phyloP scores from a whole-genome alignment of 2,888 invertebrate species.

The Pediacus dermestoides region DNA sequence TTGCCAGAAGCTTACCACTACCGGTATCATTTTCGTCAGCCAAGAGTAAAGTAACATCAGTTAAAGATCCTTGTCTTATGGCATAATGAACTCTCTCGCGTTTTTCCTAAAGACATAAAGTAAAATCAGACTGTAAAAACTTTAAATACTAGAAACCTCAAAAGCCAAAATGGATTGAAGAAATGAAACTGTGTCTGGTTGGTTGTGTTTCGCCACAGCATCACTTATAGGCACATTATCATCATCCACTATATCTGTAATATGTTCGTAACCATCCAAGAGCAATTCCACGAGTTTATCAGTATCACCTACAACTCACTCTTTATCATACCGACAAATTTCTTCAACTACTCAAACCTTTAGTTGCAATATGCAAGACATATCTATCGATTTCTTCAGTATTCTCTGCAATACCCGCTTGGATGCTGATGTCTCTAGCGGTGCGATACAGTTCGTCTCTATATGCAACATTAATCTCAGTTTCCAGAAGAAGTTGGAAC shows the following conservation, averaged over 20 bases:
- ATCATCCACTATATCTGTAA: conserved; percentile 74
- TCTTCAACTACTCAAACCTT: conserved; percentile 51
- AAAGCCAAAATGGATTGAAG: conserved; percentile 70
- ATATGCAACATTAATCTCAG: conserved; percentile 74
- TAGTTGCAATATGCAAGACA: conserved; percentile 71
- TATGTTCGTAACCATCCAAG: conserved; percentile 83
- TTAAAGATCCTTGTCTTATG: conserved; percentile 62
- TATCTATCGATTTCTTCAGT: conserved; percentile 78
- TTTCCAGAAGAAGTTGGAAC: conserved; percentile 75
- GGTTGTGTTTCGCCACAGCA: conserved; percentile 65
- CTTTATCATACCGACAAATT: conserved; percentile 5
- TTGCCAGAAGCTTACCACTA: conserved; percentile 55
- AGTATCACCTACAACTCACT: conserved; percentile 56
- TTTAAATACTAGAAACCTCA: conserved; percentile 56
- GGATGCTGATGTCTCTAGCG: conserved; percentile 79
- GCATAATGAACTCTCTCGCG: conserved; percentile 75
- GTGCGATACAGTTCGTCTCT: conserved; percentile 85
- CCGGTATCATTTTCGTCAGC: conserved; percentile 53
- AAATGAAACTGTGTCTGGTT: conserved; percentile 64
- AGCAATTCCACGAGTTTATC: conserved; percentile 66
- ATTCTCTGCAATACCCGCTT: conserved; percentile 74
- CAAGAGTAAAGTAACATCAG: conserved; percentile 56
- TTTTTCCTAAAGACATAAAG: conserved; percentile 57
- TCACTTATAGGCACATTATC: conserved; percentile 66
- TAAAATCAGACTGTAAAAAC: conserved; percentile 5